Conservation (phyloP, 2,797 vertebrate genomes). For the Anas bernieri region DNA sequence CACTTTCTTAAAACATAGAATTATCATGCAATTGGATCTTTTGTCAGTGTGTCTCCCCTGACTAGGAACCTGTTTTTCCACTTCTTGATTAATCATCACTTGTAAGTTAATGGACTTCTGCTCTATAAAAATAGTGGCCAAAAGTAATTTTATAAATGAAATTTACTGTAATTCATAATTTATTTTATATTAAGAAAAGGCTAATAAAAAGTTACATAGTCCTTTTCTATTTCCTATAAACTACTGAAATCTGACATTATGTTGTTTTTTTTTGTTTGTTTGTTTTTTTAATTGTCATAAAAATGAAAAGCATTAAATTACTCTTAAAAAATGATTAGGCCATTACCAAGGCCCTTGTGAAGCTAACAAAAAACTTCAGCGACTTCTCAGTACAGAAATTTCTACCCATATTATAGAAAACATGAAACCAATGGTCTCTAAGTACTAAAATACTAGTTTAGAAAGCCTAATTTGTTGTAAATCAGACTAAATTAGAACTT, state of each 20-base stretch:
- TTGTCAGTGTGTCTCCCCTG: not conserved
- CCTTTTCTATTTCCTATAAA: not conserved
- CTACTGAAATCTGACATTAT: not conserved
- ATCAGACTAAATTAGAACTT: constrained; percentile 78
- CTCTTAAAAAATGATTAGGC: not conserved
- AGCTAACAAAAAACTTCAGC: not conserved
- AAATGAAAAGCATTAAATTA: accelerated
- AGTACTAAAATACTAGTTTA: constrained; percentile 51
- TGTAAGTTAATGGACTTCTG: not conserved
- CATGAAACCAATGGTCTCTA: constrained; percentile 17
- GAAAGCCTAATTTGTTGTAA: constrained; percentile 75
- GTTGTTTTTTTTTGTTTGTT: not conserved
- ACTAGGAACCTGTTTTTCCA: not conserved
- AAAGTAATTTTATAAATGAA: not conserved
- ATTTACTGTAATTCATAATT: not conserved
- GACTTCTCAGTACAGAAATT: not conserved
- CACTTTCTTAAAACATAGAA: not conserved
- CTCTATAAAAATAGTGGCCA: not conserved
- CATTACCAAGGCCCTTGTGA: not conserved
- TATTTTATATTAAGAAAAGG: not conserved
- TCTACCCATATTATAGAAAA: not conserved
- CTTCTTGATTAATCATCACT: not conserved
- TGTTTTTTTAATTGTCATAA: not conserved
- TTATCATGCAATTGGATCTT: not conserved
- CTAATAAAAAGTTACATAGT: not conserved